These are phyloP conservation scores for Vanessa atalanta DNA, from an alignment of 1,140 invertebrate species.

Conservation along the genomic window DNA sequence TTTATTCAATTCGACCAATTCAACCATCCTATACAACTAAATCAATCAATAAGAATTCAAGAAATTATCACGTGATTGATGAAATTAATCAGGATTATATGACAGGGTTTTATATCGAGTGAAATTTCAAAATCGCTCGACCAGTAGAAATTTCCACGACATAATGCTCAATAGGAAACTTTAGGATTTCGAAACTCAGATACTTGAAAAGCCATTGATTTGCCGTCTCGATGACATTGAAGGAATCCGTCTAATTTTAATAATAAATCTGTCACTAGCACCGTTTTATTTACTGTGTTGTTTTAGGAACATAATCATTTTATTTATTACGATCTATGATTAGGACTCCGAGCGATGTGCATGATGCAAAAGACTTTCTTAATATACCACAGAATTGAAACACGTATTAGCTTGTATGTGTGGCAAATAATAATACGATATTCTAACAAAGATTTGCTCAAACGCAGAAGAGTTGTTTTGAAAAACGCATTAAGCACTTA, in stretches of 20 bases:
- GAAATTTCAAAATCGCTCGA: constrained; percentile 15
- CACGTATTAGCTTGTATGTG: no score
- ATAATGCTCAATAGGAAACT: constrained; percentile 15
- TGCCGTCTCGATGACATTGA: constrained; percentile 6
- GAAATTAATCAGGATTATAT: constrained; percentile 11
- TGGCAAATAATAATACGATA: no score
- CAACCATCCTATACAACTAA: background rate
- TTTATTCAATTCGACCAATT: no score
- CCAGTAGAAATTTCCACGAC: constrained; percentile 8
- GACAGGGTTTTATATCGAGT: background rate
- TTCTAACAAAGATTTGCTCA: no score
- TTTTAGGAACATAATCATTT: background rate
- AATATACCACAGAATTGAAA: no score
- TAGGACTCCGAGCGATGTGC: no score
- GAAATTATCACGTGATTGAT: background rate
- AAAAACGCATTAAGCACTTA: no score
- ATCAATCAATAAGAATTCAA: background rate
- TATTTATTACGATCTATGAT: background rate
- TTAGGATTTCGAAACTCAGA: constrained; percentile 20
- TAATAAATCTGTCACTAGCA: constrained; percentile 10
- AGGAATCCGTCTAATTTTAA: constrained; percentile 14
- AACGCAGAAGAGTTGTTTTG: no score
- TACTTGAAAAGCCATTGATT: constrained; percentile 9
- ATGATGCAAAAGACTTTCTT: no score
- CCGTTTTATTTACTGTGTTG: background rate